Evolutionary conservation across 2,888 invertebrate genomes (phyloP), one percentile per base, ranked within the genome.

Genomic region (Lithosia quadra): DNA sequence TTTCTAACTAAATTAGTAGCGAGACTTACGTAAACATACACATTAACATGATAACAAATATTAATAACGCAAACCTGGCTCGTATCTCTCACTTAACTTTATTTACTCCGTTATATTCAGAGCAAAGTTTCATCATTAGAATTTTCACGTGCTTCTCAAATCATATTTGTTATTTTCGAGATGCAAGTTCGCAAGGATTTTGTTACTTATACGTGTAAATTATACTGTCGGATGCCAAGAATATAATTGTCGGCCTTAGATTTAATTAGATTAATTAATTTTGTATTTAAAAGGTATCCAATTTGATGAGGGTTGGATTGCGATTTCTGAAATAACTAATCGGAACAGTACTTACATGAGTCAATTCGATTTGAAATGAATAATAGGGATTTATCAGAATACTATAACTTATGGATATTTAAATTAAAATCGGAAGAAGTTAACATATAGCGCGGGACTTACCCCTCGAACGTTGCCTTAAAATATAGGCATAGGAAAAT

Each of bases 31-130:
- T 39, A 61, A 43, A 61, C 28, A 62, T 10, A 1, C 39, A 13
- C 28, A 49, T 24, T 62, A 62, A 28, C 24, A 28, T 49, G 18
- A 60, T 24, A 15, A 60, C 22, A 39, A 10, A 22, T 28, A 53
- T 34, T 22, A 55, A n/a, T 22, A 34, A 22, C n/a, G 55, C 21
- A 1, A 33, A 34, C 15, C 34, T 22, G 33, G 9, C 18, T 58
- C 53, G 53, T 63, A 63, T 55, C 55, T 63, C 34, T 55, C 15
- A 53, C 53, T 55, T 63, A 63, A 55, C 34, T 55, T 55, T 63
- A 53, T 63, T 62, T 62, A 28, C 34, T 63, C 36, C 21, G 21
- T 36, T 22, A 53, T 33, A 62, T 49, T 13, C 2, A 33, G 43
- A 3, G 62, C n/a, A 13, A 62, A 62, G 33, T 62, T 62, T 33